Base-by-base conservation (phyloP, 2,113 vertebrate species). In the Halcyon malimbica region DNA sequence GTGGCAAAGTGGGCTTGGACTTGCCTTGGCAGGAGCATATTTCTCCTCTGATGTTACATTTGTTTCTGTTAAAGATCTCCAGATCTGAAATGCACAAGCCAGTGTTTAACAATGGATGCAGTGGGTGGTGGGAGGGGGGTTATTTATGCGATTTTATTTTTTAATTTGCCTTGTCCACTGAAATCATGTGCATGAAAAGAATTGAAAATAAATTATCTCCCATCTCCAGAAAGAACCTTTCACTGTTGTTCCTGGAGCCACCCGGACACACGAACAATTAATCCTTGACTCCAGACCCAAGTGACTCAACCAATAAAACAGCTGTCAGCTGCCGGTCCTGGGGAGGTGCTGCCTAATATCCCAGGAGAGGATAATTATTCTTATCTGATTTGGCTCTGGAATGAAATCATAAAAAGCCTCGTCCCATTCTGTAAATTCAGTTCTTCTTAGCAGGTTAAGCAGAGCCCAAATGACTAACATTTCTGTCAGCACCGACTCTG, bases 361-460 rank as follows among this genome's bases (percentile, higher is more conserved):
- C 98, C 98, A 98, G 74, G 98, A 98, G 98, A 99, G 93, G 96
- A 97, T 99, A 98, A 97, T 98, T 98, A 99, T 98, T 99, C 98
- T 98, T 98, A 99, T 99, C 99, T 98, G 98, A 98, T 99, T 99
- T 98, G 98, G 98, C 97, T 98, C 97, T 98, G 98, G 98, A 99
- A 99, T 98, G 98, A 99, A 99, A 99, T 99, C 98, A 98, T 98
- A 97, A 98, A 97, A 97, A 97, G 98, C 97, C 96, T 96, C 97
- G 80, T 96, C 96, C 96, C 97, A 94, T 98, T 98, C 97, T 97
- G 96, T 85, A 97, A 97, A 98, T 97, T 96, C 95, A 97, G 97
- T 98, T 97, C 97, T 98, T 98, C 98, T 97, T 98, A 98, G 98
- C 81, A 97, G 98, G 97, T 97, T 97, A 98, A 97, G 91, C 97